Evolutionary conservation across 2,113 vertebrate genomes (phyloP), one percentile per base, ranked within the genome.

Genomic region (Proterorhinus semilunaris): DNA sequence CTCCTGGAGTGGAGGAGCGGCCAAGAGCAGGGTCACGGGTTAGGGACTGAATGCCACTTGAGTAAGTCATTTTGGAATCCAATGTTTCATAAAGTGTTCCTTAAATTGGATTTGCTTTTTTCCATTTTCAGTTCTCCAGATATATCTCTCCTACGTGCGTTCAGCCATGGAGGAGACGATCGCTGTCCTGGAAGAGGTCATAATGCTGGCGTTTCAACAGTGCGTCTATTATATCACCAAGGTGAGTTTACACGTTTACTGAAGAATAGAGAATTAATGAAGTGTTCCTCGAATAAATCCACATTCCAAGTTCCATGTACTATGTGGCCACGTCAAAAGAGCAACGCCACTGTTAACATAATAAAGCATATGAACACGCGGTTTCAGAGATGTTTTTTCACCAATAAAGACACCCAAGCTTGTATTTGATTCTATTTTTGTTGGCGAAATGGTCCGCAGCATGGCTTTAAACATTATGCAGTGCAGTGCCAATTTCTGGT

Each of bases 171-270:
- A 93, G 74, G 92, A 94, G 76, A 89, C 92, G 0, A 84, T 87
- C 71, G 86, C 89, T 0, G 92, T 92, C 15, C 82, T 94, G 84
- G 93, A 94, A 83, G 92, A 94, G 66, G 91, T 94, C 72, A 80
- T 93, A 63, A 90, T 94, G 93, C 90, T 94, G 11, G 89, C 90
- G 65, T 94, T 94, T 79, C 93, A 94, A 86, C 93, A 94, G 85
- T 93, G 90, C 69, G 93, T 94, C 57, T 94, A 93, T 83, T 94
- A 94, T 85, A 85, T 93, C 57, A 94, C 93, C 65, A 93, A 93
- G 91, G 93, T 93, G 62, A 78, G 85, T 8, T 45, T 45, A 3
- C 8, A 17, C 15, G n/a, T 21, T 21, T 21, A 21, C 21, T 21
- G 21, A 21, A 21, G 21, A 21, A 21, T 21, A 21, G 21, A 21